These are phyloP conservation scores for Drosophila saltans DNA, from an alignment of 1,140 invertebrate genomes.

Conservation along the genomic window DNA sequence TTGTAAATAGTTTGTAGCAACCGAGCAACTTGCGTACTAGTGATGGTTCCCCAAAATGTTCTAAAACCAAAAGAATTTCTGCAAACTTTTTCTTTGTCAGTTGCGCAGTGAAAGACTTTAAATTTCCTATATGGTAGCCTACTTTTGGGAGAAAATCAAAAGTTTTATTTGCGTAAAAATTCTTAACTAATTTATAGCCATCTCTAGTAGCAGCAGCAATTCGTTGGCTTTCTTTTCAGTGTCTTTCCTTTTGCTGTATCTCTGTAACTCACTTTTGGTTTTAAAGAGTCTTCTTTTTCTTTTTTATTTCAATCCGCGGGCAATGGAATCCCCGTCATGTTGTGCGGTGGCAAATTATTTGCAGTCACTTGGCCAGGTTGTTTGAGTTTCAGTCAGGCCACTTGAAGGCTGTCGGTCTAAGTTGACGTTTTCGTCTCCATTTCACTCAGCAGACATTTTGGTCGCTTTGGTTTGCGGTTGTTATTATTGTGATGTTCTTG, in stretches of 20 bases:
- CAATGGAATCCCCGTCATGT: conserved; percentile 40
- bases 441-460: conserved; percentile 45
- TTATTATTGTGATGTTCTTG: conserved; percentile 58
- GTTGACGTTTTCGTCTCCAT: conserved; percentile 14
- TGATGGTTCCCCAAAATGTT: conserved; percentile 32
- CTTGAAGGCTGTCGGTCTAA: conserved; percentile 36
- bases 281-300: conserved; percentile 46
- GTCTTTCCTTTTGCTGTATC: neutral
- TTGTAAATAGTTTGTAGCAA: conserved; percentile 70
- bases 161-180: neutral
- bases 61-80: conserved; percentile 8
- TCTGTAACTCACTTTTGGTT: conserved; percentile 32
- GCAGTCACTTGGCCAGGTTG: conserved; percentile 58
- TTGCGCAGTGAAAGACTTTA: neutral
- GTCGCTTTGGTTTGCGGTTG: conserved; percentile 49
- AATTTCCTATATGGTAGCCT: neutral
- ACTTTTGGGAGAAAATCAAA: conserved; percentile 11
- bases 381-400: conserved; percentile 49
- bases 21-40: conserved; percentile 16
- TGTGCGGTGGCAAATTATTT: conserved; percentile 58
- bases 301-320: conserved; percentile 54
- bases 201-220: conserved; percentile 14
- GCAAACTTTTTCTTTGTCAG: neutral
- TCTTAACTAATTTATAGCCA: conserved; percentile 25
- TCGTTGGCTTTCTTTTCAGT: too few species aligned